A percentile compares a stretch with the other conserved stretches of the same genome.
These are phyloP conservation scores for Plodia interpunctella DNA, from an alignment of 1,140 invertebrate species.

Conservation along the genomic window DNA sequence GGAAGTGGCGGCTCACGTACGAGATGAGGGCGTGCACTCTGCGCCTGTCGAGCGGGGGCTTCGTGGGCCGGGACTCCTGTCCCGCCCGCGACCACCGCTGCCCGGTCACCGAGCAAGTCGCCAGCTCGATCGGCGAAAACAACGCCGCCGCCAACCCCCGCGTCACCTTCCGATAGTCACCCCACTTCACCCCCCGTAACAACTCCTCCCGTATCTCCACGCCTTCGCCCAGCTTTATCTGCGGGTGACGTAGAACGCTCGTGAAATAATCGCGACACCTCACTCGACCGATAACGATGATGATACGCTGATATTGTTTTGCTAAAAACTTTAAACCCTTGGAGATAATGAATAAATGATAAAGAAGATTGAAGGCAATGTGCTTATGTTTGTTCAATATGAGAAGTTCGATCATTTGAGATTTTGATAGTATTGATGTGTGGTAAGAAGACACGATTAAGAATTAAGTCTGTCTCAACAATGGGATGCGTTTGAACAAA, in stretches of 20 bases:
- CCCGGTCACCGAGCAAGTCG: constrained; percentile 85
- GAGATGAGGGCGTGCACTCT: constrained; percentile 86
- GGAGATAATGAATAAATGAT: not conserved
- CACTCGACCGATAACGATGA: not conserved
- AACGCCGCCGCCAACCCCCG: constrained; percentile 84
- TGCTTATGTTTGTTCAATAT: too few species aligned
- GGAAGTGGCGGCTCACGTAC: constrained; percentile 84
- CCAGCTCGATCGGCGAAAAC: constrained; percentile 84
- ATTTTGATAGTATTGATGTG: too few species aligned
- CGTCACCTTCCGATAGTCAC: constrained; percentile 84
- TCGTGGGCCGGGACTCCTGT: constrained; percentile 82
- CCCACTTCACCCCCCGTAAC: constrained; percentile 84
- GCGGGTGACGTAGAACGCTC: constrained; percentile 12
- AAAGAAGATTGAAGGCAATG: too few species aligned
- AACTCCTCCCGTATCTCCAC: constrained; percentile 84
- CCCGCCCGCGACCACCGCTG: constrained; percentile 85
- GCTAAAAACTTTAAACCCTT: not conserved
- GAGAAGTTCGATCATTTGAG: too few species aligned
- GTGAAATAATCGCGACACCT: not conserved
- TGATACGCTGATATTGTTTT: constrained; percentile 4
- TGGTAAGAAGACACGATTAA: too few species aligned
- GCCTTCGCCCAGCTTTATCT: constrained; percentile 85
- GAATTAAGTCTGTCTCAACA: too few species aligned
- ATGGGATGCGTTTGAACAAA: too few species aligned
- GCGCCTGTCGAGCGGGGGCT: constrained; percentile 83